A percentile compares a stretch with the other conserved stretches of the same genome.
These are phyloP conservation scores for Pipra filicauda DNA, from an alignment of 2,113 vertebrate species.

Conservation along the genomic window DNA sequence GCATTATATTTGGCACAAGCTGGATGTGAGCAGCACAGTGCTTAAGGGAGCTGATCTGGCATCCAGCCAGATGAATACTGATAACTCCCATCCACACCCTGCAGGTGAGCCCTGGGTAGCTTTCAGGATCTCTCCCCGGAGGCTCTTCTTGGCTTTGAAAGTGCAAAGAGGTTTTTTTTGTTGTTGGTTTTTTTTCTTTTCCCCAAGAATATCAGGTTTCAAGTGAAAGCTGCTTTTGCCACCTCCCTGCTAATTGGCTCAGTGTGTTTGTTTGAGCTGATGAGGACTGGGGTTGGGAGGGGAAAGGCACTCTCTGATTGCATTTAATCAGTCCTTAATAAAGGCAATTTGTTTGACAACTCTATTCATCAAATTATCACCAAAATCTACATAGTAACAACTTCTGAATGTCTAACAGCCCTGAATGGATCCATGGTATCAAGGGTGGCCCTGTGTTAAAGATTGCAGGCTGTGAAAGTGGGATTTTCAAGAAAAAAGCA, in stretches of 20 bases:
- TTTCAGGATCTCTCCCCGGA: neutral
- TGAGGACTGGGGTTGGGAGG: slow-evolving; percentile 5
- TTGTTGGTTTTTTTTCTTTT: neutral
- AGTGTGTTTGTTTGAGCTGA: slow-evolving; percentile 60
- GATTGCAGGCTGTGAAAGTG: neutral
- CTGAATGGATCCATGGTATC: neutral
- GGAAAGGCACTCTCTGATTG: slow-evolving; percentile 28
- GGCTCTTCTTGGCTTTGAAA: neutral
- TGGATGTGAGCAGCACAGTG: neutral
- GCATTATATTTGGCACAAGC: neutral
- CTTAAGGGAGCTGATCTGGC: neutral
- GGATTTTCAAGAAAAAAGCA: neutral
- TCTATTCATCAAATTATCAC: slow-evolving; percentile 62
- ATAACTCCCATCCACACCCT: neutral
- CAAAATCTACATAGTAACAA: slow-evolving; percentile 54
- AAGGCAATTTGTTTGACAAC: slow-evolving; percentile 70
- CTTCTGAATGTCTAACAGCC: slow-evolving; percentile 34
- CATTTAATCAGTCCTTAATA: slow-evolving; percentile 61
- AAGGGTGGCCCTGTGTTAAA: neutral
- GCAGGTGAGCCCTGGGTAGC: slow-evolving; percentile 23
- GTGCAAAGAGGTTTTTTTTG: neutral
- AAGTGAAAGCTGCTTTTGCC: slow-evolving; percentile 63
- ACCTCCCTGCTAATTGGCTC: slow-evolving; percentile 62
- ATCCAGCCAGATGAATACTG: neutral
- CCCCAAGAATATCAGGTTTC: slow-evolving; percentile 7